Base-by-base conservation (phyloP, 2,888 invertebrate species). In the Ferdinandea cuprea region DNA sequence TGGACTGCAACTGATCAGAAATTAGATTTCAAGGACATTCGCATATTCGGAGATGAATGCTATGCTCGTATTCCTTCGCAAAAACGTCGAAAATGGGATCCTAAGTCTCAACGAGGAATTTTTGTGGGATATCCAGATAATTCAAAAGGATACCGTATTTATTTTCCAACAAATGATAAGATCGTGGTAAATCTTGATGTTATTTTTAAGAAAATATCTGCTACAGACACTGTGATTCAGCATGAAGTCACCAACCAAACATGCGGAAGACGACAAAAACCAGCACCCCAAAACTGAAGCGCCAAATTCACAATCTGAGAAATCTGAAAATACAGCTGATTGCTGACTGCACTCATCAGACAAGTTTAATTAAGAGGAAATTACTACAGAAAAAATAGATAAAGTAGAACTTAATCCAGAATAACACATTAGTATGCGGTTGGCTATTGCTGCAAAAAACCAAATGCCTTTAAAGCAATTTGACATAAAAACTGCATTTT, bases 401-500 rank as follows among this genome's bases (percentile, higher is more conserved):
- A 40, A 40, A 56, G 13, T 28, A 42, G 42, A 42, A 17, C 8
- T 15, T 25, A 42, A 8, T 58, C 32, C 58, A 13, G 30, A n/a
- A 32, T 17, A 59, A 6, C 59, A 13, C 6, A 59, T 59, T 28
- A 59, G 58, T 11, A 59, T 4, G 17, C 28, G 42, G 2, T 15
- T 59, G 25, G 30, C 50, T 37, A 28, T 58, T 15, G 28, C 40
- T 3, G 19, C 48, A 17, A 28, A 8, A 7, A 54, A 58, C 52
- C 42, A 59, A n/a, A 42, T 58, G 58, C 30, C 54, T 19, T 71
- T 71, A 11, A 71, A 52, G 42, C 52, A 61, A 32, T 71, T 65
- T 15, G 35, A 63, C 8, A 63, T 63, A 9, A 50, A 63, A 48
- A 81, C 85, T 2, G 80, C 74, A 2, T 80, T 85, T 65, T 19